Evolutionary conservation across 1,140 invertebrate species (phyloP).

Genomic region (Magallana angulata): DNA sequence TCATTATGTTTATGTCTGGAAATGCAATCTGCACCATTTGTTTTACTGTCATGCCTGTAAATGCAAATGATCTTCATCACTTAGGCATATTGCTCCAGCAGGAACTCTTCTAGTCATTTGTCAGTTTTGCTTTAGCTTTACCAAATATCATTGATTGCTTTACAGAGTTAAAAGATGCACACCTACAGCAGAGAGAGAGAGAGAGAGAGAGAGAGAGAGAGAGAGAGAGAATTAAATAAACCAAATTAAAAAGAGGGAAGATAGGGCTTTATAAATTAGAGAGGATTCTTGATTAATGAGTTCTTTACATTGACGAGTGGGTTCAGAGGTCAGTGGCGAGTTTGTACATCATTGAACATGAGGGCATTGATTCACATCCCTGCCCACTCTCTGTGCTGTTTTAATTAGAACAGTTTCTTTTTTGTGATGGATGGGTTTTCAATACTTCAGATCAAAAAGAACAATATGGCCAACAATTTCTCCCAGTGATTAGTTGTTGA

Average conservation of each 20-base stretch:
- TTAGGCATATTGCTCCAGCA: neutral
- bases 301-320: neutral
- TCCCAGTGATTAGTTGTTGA: neutral
- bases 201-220: too few relatives aligned
- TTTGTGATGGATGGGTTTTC: slow-evolving; percentile 21
- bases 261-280: neutral
- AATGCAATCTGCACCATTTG: slow-evolving; percentile 28
- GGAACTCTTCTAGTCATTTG: neutral
- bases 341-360: neutral
- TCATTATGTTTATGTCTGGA: slow-evolving; percentile 23
- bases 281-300: slow-evolving; percentile 4
- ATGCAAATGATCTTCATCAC: slow-evolving; percentile 19
- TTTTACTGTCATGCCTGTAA: slow-evolving; percentile 1
- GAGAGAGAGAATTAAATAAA: too few relatives aligned
- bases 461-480: slow-evolving; percentile 11
- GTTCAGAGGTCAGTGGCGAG: neutral
- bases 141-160: neutral
- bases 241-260: too few relatives aligned
- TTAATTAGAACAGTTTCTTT: neutral
- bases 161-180: neutral
- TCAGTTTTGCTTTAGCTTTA: neutral
- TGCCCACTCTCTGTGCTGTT: neutral
- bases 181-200: neutral
- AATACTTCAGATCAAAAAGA: slow-evolving; percentile 12
- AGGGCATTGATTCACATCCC: neutral